Evolutionary conservation across 2,888 invertebrate species (phyloP), one percentile per base, ranked within the genome.

Genomic region (Orchesellides sinensis): DNA sequence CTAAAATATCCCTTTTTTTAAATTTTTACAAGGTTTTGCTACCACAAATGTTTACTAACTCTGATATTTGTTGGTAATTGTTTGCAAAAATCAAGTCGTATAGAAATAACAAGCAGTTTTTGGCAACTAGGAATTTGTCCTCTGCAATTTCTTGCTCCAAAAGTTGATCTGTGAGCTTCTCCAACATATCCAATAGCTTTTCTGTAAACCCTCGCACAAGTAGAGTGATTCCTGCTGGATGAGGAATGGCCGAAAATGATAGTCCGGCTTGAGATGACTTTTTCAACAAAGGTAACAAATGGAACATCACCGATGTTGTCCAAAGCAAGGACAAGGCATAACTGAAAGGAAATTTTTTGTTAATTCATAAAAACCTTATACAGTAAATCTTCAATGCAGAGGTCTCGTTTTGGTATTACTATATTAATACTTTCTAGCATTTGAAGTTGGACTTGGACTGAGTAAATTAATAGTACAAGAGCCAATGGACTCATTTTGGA

Each of bases 401-500:
- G n/a, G n/a, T n/a, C 4, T 47, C 6, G 10, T n/a, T n/a, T 47
- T n/a, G 12, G 54, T 8, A 6, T 23, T 23, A 5, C 5, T 54
- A 59, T 21, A 45, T 1, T 19, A n/a, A n/a, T 25, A 70, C 54
- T 32, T 29, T 54, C 54, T 54, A 6, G 35, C 32, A 56, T 54
- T 70, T 6, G 35, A 19, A 2, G 6, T 23, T 5, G 35, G 35
- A n/a, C 14, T 21, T 1, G 32, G 69, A 35, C 35, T 54, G 1
- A 35, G 2, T 21, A 52, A 56, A 8, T 8, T 19, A 0, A 70
- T 10, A 0, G n/a, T 0, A 17, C 69, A 70, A 23, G 32, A 2
- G 1, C 32, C 32, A 3, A n/a, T 2, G 23, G 54, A 56, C 2
- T 54, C 35, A 1, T 23, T 40, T 2, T 12, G 0, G 8, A 19